phyloP scores from a whole-genome alignment of 1,140 invertebrate genomes.

The Archivesica marissinica region DNA sequence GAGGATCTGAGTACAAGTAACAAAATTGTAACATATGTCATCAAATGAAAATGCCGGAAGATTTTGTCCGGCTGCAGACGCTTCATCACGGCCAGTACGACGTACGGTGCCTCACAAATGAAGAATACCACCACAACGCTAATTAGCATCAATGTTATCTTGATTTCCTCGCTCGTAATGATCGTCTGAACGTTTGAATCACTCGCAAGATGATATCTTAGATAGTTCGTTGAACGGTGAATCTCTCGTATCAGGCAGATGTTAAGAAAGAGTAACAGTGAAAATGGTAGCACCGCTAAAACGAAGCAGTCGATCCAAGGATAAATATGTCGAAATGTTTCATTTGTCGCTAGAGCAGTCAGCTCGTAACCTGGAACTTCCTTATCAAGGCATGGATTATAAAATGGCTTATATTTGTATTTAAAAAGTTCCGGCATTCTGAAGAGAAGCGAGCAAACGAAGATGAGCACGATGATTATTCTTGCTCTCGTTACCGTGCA shows the following conservation, averaged over 20 bases:
- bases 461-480: slow-evolving; percentile 87
- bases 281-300: slow-evolving; percentile 87
- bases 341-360: slow-evolving; percentile 81
- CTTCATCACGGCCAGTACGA: slow-evolving; percentile 77
- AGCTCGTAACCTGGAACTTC: neutral
- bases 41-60: slow-evolving; percentile 33
- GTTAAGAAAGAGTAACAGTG: slow-evolving; percentile 89
- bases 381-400: slow-evolving; percentile 29
- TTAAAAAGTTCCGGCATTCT: slow-evolving; percentile 82
- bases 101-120: slow-evolving; percentile 88
- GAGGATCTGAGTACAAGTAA: slow-evolving; percentile 89
- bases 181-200: slow-evolving; percentile 76
- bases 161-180: slow-evolving; percentile 87
- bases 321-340: slow-evolving; percentile 86
- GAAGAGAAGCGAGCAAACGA: slow-evolving; percentile 87
- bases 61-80: slow-evolving; percentile 79
- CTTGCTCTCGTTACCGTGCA: slow-evolving; percentile 87
- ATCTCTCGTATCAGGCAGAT: slow-evolving; percentile 89
- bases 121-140: slow-evolving; percentile 90
- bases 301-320: slow-evolving; percentile 87
- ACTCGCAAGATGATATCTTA: slow-evolving; percentile 76
- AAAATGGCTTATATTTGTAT: slow-evolving; percentile 42
- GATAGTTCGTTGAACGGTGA: slow-evolving; percentile 81
- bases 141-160: slow-evolving; percentile 91
- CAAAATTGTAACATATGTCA: slow-evolving; percentile 78